Evolutionary conservation across 1,140 invertebrate species (phyloP).

Genomic region (Tetragonula clypearis): DNA sequence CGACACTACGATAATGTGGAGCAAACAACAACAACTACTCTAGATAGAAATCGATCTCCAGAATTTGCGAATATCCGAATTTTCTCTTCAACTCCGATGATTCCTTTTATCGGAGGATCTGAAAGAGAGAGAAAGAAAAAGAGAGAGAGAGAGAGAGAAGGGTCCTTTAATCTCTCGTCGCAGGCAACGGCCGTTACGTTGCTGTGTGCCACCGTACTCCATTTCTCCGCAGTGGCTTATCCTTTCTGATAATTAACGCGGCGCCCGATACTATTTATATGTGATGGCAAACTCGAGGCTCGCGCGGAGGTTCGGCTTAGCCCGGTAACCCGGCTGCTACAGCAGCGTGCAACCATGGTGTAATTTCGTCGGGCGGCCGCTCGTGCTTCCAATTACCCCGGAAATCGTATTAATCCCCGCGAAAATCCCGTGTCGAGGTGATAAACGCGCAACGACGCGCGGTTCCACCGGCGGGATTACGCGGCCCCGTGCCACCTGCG

Average conservation of each 20-base stretch:
- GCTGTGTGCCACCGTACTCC: constrained; percentile 32
- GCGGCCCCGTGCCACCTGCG: constrained; percentile 33
- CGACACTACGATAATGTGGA: too few relatives aligned
- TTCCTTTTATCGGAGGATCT: constrained; percentile 37
- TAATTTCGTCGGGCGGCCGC: constrained; percentile 58
- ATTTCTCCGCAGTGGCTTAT: constrained; percentile 61
- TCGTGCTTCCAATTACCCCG: constrained; percentile 66
- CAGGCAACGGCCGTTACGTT: constrained; percentile 28
- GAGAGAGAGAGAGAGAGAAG: too few relatives aligned
- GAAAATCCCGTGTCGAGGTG: constrained; percentile 65
- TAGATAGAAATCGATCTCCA: too few relatives aligned
- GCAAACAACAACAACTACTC: too few relatives aligned
- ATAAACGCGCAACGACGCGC: constrained; percentile 58
- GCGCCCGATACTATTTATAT: constrained; percentile 64
- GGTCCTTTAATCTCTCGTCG: constrained; percentile 32
- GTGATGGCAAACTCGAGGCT: constrained; percentile 44
- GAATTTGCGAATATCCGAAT: too few relatives aligned
- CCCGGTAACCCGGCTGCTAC: constrained; percentile 33
- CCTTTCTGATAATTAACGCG: constrained; percentile 67
- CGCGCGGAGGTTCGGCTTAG: constrained; percentile 34
- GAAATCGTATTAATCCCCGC: constrained; percentile 68
- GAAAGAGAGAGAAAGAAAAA: background rate
- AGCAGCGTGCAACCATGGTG: constrained; percentile 25
- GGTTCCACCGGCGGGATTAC: constrained; percentile 50
- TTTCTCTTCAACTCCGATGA: background rate